Conservation (phyloP, 2,113 vertebrate genomes). For the Rhinogobius similis region DNA sequence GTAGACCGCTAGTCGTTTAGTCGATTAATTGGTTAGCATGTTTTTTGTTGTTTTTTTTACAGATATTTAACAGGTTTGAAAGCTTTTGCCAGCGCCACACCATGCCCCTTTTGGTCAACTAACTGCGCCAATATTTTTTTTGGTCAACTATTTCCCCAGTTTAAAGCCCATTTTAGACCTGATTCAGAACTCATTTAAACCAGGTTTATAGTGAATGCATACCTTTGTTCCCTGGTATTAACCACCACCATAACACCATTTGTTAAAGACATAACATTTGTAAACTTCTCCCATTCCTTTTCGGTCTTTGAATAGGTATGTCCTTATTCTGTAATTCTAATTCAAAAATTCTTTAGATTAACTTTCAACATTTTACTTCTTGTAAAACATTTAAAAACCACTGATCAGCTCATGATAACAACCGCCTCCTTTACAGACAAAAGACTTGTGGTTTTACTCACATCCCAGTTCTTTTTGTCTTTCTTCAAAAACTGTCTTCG, state of each 20-base stretch:
- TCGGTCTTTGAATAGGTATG: neutral
- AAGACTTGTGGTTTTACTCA: conserved; percentile 34
- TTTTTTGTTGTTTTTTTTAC: no score
- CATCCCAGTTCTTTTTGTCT: conserved; percentile 42
- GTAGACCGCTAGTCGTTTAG: no score
- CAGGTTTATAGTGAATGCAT: neutral
- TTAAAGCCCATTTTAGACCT: neutral
- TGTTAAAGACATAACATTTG: neutral
- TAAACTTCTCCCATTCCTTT: neutral
- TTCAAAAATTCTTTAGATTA: no score
- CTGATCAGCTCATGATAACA: conserved; percentile 30
- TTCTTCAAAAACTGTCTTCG: conserved; percentile 42
- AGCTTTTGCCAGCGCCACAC: no score
- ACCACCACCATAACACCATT: no score
- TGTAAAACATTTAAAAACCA: neutral
- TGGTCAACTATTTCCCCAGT: no score
- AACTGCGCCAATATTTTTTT: no score
- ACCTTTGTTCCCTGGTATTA: no score
- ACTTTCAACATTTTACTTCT: neutral
- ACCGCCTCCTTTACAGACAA: conserved; percentile 52
- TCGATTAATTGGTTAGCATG: no score
- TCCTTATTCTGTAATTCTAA: no score
- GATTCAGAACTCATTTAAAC: neutral
- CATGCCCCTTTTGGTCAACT: no score
- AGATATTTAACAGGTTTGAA: no score